Evolutionary conservation across 2,113 vertebrate species (phyloP).

Genomic region (Tyrannus savana): DNA sequence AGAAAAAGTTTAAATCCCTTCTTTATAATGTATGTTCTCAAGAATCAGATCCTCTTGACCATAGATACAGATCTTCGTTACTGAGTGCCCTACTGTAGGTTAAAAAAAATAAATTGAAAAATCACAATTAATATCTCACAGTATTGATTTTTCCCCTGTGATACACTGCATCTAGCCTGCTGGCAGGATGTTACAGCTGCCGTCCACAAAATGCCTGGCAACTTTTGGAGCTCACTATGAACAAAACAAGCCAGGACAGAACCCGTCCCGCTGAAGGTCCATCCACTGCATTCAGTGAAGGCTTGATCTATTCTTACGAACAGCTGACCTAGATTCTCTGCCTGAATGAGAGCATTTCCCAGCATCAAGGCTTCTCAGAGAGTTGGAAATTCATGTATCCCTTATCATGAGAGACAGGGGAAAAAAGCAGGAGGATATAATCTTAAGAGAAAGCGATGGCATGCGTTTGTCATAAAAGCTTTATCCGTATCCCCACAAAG

Average conservation of each 20-base stretch:
- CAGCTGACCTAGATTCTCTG: conserved; percentile 72
- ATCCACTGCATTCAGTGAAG: not conserved
- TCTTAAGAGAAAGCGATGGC: not conserved
- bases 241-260: not conserved
- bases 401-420: not conserved
- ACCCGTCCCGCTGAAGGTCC: not conserved
- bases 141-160: not conserved
- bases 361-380: not conserved
- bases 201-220: conserved; percentile 13
- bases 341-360: conserved; percentile 53
- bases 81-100: not conserved
- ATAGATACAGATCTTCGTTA: not conserved
- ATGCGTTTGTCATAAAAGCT: not conserved
- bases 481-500: not conserved
- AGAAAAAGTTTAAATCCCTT: not conserved
- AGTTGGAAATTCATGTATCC: conserved; percentile 19
- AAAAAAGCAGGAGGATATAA: not conserved
- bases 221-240: not conserved
- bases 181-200: not conserved
- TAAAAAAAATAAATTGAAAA: not conserved
- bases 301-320: conserved; percentile 31
- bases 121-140: not conserved
- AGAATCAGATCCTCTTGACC: not conserved
- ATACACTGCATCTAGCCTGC: not conserved
- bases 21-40: not conserved